These are phyloP conservation scores for Ptilorrhoa leucosticta DNA, from an alignment of 2,113 vertebrate genomes.

Conservation along the genomic window DNA sequence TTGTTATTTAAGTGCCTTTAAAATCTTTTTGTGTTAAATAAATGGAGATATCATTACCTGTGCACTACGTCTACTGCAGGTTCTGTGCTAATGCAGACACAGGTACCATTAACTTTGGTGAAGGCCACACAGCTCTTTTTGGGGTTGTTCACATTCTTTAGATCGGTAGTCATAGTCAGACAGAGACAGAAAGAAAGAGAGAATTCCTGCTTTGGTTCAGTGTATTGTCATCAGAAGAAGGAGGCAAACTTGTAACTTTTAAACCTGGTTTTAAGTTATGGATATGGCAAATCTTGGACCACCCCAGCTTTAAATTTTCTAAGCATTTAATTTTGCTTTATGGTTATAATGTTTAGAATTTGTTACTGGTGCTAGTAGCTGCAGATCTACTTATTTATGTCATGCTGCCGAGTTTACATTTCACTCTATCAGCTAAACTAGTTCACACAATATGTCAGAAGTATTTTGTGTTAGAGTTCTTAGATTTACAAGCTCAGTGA, in stretches of 20 bases:
- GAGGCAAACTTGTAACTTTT: neutral
- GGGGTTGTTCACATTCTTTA: neutral
- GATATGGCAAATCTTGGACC: conserved; percentile 14
- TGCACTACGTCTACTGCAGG: neutral
- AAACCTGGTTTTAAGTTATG: conserved; percentile 16
- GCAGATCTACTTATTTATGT: conserved; percentile 63
- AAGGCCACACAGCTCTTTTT: neutral
- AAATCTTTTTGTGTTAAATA: neutral
- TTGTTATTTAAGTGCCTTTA: neutral
- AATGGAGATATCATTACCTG: neutral
- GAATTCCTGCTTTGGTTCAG: neutral
- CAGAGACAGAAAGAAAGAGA: neutral
- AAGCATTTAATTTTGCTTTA: conserved; percentile 46
- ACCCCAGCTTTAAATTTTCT: conserved; percentile 30
- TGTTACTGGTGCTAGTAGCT: conserved; percentile 37
- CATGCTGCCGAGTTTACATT: conserved; percentile 41
- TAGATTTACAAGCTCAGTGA: neutral
- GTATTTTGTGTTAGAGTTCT: neutral
- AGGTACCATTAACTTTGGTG: neutral
- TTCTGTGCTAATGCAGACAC: neutral
- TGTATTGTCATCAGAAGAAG: neutral
- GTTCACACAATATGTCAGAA: conserved; percentile 14
- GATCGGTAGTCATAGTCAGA: neutral
- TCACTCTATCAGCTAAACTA: conserved; percentile 39
- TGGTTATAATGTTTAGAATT: conserved; percentile 48